Conservation (phyloP, 2,888 invertebrate species). For the Melinaea marsaeus region DNA sequence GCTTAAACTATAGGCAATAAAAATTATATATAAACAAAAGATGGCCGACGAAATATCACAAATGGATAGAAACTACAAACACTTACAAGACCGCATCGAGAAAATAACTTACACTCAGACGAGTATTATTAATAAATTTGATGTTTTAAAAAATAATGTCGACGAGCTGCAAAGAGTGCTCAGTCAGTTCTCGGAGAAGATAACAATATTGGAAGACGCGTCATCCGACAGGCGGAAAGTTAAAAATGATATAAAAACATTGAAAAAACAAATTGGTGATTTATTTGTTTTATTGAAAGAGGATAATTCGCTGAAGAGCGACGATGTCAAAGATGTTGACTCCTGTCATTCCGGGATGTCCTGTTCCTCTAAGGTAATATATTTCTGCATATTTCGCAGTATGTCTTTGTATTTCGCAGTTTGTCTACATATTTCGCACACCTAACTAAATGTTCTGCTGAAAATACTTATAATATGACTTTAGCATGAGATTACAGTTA, state of each 20-base stretch:
- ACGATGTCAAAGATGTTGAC: slow-evolving; percentile 55
- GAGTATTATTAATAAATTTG: slow-evolving; percentile 52
- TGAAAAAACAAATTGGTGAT: slow-evolving; percentile 61
- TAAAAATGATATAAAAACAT: slow-evolving; percentile 47
- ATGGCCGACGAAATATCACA: slow-evolving; percentile 39
- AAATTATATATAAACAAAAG: slow-evolving; percentile 17
- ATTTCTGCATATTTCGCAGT: no score
- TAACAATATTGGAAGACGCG: slow-evolving; percentile 49
- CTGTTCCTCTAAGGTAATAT: slow-evolving; percentile 62
- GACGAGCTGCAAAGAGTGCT: slow-evolving; percentile 51
- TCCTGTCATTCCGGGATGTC: slow-evolving; percentile 66
- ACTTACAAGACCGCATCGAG: slow-evolving; percentile 50
- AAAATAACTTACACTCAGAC: slow-evolving; percentile 52
- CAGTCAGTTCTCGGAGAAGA: slow-evolving; percentile 50
- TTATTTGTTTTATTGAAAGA: slow-evolving; percentile 60
- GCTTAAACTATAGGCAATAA: slow-evolving; percentile 22
- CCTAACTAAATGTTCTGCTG: no score
- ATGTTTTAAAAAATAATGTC: slow-evolving; percentile 50
- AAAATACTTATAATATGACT: no score
- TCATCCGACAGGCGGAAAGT: slow-evolving; percentile 47
- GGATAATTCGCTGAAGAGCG: slow-evolving; percentile 48
- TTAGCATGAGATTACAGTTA: no score
- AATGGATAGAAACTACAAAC: slow-evolving; percentile 40
- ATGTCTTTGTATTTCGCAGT: no score
- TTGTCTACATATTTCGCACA: no score